Evolutionary conservation across 2,797 vertebrate species (phyloP).

Genomic region (Epinephelus coioides): DNA sequence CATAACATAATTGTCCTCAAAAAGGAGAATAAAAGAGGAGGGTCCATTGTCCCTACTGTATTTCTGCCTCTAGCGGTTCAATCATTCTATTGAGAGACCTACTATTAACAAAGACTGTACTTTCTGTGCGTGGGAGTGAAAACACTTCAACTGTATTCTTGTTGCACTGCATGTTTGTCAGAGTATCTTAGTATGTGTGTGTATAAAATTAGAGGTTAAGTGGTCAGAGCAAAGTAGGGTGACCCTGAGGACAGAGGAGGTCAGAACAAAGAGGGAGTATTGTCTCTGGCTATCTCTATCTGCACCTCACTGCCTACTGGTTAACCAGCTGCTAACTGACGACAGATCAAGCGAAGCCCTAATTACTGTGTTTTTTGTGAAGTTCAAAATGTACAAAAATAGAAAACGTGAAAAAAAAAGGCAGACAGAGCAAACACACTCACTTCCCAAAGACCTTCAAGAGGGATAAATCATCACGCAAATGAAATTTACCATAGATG

Average conservation of each 20-base stretch:
- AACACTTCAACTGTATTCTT: constrained; percentile 16
- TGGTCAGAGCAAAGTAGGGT: constrained; percentile 54
- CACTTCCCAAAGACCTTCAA: constrained; percentile 26
- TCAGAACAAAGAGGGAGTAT: constrained; percentile 64
- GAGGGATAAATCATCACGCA: constrained; percentile 24
- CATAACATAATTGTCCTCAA: not conserved
- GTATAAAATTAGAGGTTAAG: constrained; percentile 66
- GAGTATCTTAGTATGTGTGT: constrained; percentile 35
- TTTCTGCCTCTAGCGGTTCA: constrained; percentile 8
- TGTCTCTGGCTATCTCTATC: constrained; percentile 60
- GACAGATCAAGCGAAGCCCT: constrained; percentile 43
- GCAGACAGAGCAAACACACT: not conserved
- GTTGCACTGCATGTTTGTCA: constrained; percentile 24
- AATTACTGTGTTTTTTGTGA: constrained; percentile 46
- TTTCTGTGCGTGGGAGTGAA: constrained; percentile 20
- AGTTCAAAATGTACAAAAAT: constrained; percentile 37
- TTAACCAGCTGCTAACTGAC: constrained; percentile 63
- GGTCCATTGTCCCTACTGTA: not conserved
- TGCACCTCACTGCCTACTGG: constrained; percentile 55
- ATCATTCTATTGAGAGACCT: constrained; percentile 14
- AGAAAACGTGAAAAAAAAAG: constrained; percentile 21
- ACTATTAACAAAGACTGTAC: constrained; percentile 11
- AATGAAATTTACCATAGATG: constrained; percentile 12
- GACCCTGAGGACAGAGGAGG: constrained; percentile 60
- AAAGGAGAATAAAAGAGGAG: not conserved